phyloP scores from a whole-genome alignment of 1,140 invertebrate species.

The Drosophila varians region DNA sequence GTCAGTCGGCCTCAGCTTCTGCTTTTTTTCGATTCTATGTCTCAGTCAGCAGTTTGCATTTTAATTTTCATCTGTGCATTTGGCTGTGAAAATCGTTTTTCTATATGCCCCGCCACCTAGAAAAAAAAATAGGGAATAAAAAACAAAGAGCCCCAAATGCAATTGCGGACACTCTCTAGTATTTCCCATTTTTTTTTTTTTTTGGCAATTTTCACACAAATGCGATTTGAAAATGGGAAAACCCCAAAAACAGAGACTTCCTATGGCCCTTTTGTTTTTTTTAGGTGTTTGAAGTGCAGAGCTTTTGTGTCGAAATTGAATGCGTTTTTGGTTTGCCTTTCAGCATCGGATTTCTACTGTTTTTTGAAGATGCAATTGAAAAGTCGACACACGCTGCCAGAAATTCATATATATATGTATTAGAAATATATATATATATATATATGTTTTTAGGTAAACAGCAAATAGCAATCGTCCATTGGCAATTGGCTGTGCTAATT shows the following conservation, averaged over 20 bases:
- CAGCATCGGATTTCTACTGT: background rate
- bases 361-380: conserved; percentile 44
- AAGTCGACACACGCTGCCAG: conserved; percentile 26
- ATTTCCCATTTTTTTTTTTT: background rate
- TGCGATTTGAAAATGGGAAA: conserved; percentile 43
- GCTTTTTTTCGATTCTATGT: conserved; percentile 17
- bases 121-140: conserved; percentile 13
- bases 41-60: conserved; percentile 60
- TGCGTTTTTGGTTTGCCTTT: conserved; percentile 40
- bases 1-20: conserved; percentile 18
- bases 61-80: conserved; percentile 72
- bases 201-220: conserved; percentile 41
- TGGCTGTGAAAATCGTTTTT: conserved; percentile 67
- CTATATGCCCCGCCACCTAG: conserved; percentile 28
- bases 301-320: conserved; percentile 37
- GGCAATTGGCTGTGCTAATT: conserved; percentile 54
- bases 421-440: background rate
- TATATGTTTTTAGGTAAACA: background rate
- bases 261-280: conserved; percentile 32
- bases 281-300: background rate
- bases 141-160: conserved; percentile 1
- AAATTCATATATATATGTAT: conserved; percentile 23
- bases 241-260: conserved; percentile 5
- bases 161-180: conserved; percentile 8
- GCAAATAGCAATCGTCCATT: conserved; percentile 36